Evolutionary conservation across 2,888 invertebrate genomes (phyloP).

Genomic region (Rhogogaster chlorosoma): DNA sequence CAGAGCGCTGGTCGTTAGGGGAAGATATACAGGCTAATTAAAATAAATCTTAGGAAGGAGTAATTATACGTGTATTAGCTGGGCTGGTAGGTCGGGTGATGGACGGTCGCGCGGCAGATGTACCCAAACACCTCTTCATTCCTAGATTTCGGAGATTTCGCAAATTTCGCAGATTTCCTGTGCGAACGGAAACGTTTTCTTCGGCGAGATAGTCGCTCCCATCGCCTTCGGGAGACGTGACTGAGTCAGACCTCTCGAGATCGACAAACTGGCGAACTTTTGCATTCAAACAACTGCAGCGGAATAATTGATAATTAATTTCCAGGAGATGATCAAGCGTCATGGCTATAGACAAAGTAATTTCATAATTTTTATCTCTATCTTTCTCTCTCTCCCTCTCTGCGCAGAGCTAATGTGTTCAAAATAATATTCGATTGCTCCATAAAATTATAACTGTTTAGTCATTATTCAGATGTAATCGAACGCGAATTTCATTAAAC

Average conservation of each 20-base stretch:
- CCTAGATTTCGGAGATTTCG: constrained; percentile 73
- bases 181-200: not conserved
- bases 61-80: constrained; percentile 78
- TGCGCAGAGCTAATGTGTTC: not conserved
- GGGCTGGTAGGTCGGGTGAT: constrained; percentile 70
- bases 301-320: constrained; percentile 24
- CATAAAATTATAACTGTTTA: constrained; percentile 47
- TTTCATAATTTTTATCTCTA: not conserved
- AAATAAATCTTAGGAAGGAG: constrained; percentile 78
- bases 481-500: constrained; percentile 75
- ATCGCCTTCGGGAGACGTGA: not conserved
- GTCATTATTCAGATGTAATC: constrained; percentile 62
- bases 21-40: constrained; percentile 77
- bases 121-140: constrained; percentile 77
- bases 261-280: not conserved
- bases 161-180: constrained; percentile 40
- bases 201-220: not conserved
- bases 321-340: not conserved
- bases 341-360: not conserved
- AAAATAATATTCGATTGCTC: constrained; percentile 28
- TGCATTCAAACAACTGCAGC: not conserved
- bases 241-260: not conserved
- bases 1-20: constrained; percentile 74
- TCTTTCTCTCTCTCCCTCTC: not conserved
- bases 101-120: constrained; percentile 77